Evolutionary conservation across 2,797 vertebrate species (phyloP).

Genomic region (Sus cebifrons): DNA sequence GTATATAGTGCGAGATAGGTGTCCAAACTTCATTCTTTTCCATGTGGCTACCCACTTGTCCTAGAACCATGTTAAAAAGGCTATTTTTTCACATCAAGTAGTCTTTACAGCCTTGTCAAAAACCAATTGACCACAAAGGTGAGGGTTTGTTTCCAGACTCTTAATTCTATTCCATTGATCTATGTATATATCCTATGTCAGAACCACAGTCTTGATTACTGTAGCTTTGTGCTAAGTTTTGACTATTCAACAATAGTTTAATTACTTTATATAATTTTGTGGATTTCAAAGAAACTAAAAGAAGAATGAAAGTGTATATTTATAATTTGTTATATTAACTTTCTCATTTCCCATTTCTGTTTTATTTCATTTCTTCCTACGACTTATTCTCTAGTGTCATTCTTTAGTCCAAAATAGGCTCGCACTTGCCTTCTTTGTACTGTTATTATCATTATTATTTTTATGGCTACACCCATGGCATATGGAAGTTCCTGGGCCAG

Average conservation of each 20-base stretch:
- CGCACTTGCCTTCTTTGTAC: neutral
- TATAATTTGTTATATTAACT: neutral
- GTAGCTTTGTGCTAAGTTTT: neutral
- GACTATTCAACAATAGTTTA: neutral
- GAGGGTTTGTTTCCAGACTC: neutral
- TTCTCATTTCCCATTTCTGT: neutral
- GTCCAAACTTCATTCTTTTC: neutral
- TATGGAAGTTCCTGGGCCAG: too few relatives aligned
- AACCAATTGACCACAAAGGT: neutral
- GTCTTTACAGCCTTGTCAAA: neutral
- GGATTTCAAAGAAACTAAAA: neutral
- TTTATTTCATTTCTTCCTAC: neutral
- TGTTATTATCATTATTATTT: neutral
- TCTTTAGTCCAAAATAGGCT: conserved; percentile 11
- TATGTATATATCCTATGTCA: neutral
- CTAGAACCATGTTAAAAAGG: neutral
- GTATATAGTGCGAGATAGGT: neutral
- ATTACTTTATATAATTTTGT: conserved; percentile 5
- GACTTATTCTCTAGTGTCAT: conserved; percentile 5
- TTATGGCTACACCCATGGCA: too few relatives aligned
- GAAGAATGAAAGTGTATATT: neutral
- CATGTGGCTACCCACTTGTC: neutral
- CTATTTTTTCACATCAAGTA: neutral
- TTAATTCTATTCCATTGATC: neutral
- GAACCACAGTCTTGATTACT: neutral